Evolutionary conservation across 2,888 invertebrate species (phyloP), one percentile per base, ranked within the genome.

Genomic region (Diachrysia chrysitis): DNA sequence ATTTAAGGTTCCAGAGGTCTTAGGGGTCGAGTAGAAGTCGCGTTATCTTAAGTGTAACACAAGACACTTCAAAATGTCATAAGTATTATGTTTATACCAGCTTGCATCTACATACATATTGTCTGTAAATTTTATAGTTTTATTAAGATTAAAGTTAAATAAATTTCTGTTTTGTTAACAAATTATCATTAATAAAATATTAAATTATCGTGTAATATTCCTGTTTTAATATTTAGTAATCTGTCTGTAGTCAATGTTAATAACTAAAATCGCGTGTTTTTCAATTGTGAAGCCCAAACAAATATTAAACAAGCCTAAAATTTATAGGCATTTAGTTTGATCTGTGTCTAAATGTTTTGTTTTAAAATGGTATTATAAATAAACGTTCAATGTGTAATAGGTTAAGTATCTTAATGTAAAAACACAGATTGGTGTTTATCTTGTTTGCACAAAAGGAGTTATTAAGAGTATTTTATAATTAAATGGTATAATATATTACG

Each of bases 1-100:
- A 71, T 51, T 60, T 63, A 60, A 66, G 53, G 29, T 60, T 64
- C 9, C 6, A 61, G 51, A 65, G n/a, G 54, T 35, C 37, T 63
- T 51, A 25, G 0, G 17, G 56, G 21, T 59, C 51, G 53, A 61
- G 54, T 32, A 25, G 32, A 32, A 9, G 55, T 58, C 14, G 14
- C 21, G 16, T 48, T 60, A 63, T 74, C 55, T 48, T 2, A n/a
- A 57, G 25, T 21, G 25, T 67, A 65, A 56, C 2, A 32, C 1
- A 16, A 61, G 42, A 48, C 17, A 65, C 9, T 46, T 63, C 35
- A 32, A 57, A 64, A 17, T 21, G n/a, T 57, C 29, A 51, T 56
- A 48, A 66, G 61, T 55, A 78, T 71, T 64, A 35, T 61, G 32
- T 42, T 42, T n/a, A 42, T 56, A 53, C 51, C 16, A 46, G 16